These are phyloP conservation scores for Caenorhabditis wallacei DNA, from an alignment of 2,888 invertebrate genomes.

Conservation along the genomic window DNA sequence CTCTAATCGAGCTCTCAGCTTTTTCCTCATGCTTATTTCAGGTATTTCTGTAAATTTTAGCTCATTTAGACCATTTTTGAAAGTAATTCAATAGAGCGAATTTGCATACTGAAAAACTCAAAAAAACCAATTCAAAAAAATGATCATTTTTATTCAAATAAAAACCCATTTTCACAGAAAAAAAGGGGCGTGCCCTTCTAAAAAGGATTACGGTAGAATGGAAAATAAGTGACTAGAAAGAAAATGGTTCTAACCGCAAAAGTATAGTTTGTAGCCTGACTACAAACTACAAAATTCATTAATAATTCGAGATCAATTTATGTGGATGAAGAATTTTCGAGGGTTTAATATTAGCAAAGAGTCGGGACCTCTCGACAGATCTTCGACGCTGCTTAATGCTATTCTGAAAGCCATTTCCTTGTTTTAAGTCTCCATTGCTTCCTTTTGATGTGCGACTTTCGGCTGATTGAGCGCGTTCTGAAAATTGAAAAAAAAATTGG, in stretches of 20 bases:
- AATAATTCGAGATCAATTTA: conserved; percentile 66
- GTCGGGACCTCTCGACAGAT: conserved; percentile 72
- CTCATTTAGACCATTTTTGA: too few relatives aligned
- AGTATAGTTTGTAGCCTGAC: too few relatives aligned
- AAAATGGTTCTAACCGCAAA: conserved; percentile 46
- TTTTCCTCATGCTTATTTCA: too few relatives aligned
- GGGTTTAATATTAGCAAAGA: conserved; percentile 72
- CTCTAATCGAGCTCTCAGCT: too few relatives aligned
- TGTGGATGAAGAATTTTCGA: conserved; percentile 68
- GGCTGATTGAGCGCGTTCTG: conserved; percentile 78
- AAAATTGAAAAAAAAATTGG: conserved; percentile 7
- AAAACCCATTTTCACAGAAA: neutral
- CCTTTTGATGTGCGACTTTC: conserved; percentile 72
- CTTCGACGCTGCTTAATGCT: conserved; percentile 71
- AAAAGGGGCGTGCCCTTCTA: neutral
- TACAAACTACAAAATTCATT: neutral
- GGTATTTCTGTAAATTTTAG: too few relatives aligned
- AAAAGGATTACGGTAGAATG: neutral
- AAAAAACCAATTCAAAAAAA: neutral
- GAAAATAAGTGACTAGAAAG: conserved; percentile 13
- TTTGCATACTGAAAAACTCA: neutral
- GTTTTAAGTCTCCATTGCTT: conserved; percentile 39
- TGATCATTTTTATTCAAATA: neutral
- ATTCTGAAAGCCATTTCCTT: conserved; percentile 36
- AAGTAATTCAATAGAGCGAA: too few relatives aligned